Percentiles rank a stretch among this genome's conserved stretches.
Conservation (phyloP, 1,140 invertebrate genomes). For the Agraylea sexmaculata region DNA sequence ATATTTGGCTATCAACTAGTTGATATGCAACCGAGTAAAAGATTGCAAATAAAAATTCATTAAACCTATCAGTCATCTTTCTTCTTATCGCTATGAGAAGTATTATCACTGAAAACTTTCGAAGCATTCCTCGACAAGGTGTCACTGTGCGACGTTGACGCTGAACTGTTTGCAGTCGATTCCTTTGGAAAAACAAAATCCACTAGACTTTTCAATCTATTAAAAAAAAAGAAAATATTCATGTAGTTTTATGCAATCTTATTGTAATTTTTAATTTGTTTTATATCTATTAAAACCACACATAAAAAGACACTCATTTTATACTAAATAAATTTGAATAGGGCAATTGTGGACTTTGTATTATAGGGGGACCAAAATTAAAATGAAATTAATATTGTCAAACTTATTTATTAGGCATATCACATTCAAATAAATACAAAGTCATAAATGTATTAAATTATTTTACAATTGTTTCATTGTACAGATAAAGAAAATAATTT, state of each 20-base stretch:
- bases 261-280: background rate
- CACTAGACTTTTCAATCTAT: conserved; percentile 13
- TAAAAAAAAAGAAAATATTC: background rate
- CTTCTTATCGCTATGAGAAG: background rate
- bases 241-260: background rate
- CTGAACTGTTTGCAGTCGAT: background rate
- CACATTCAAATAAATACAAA: too few species aligned
- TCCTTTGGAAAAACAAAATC: conserved; percentile 8
- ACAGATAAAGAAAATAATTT: too few species aligned
- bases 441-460: too few species aligned
- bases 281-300: conserved; percentile 4
- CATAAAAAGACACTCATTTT: too few species aligned
- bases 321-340: too few species aligned
- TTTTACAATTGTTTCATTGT: too few species aligned
- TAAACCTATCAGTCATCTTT: background rate
- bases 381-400: too few species aligned
- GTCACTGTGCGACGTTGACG: conserved; percentile 1
- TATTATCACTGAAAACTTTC: background rate
- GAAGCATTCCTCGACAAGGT: background rate
- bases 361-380: too few species aligned
- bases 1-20: too few species aligned
- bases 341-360: too few species aligned
- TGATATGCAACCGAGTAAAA: background rate
- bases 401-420: too few species aligned
- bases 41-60: background rate